Evolutionary conservation across 2,113 vertebrate species (phyloP).

Genomic region (Phainopepla nitens): DNA sequence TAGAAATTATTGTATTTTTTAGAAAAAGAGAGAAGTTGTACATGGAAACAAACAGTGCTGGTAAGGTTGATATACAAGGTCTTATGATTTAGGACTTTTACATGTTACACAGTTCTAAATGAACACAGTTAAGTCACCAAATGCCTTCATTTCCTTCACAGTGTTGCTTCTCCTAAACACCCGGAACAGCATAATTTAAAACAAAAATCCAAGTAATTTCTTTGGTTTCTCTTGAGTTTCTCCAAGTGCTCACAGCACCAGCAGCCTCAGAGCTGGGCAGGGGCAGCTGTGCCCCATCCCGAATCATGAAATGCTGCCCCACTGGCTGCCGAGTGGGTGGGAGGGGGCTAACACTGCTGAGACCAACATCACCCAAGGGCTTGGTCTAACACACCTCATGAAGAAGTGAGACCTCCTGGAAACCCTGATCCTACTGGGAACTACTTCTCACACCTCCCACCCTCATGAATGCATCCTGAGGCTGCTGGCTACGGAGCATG

Average conservation of each 20-base stretch:
- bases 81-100: neutral
- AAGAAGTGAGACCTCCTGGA: neutral
- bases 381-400: neutral
- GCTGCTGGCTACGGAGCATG: rapidly evolving
- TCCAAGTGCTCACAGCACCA: neutral
- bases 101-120: neutral
- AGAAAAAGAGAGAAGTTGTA: neutral
- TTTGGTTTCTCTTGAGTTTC: neutral
- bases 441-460: neutral
- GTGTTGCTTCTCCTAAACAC: neutral
- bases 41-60: neutral
- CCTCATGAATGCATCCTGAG: neutral
- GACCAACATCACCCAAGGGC: neutral
- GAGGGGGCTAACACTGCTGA: neutral
- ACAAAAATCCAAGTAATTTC: neutral
- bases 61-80: neutral
- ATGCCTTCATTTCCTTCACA: neutral
- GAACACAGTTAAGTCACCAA: neutral
- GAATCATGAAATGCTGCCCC: neutral
- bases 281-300: neutral
- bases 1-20: neutral
- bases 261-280: neutral
- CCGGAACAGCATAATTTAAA: neutral
- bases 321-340: neutral
- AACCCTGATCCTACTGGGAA: neutral